Evolutionary conservation across 2,888 invertebrate species (phyloP), one percentile per base, ranked within the genome.

Genomic region (Mayetiola destructor): DNA sequence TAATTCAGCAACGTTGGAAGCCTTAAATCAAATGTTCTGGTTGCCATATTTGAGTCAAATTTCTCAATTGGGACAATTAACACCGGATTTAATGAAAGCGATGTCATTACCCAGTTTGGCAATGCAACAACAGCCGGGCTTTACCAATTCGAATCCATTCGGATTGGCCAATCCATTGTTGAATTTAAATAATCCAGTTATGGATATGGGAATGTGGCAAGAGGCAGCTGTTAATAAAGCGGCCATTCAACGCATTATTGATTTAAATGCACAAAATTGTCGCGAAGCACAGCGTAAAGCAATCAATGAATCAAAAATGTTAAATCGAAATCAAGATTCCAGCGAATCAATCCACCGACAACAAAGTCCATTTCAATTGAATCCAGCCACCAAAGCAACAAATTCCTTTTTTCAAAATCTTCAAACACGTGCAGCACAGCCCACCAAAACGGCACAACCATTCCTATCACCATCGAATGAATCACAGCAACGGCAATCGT

Each of bases 1-100:
- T 42, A 82, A 84, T 64, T 80, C 82, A 0, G 83, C 84, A 1
- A 82, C 81, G 2, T 76, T 81, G 53, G 81, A 82, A 0, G 79
- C 83, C 2, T 74, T 85, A 55, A 82, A 80, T 64, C 84, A 84
- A 66, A 83, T 85, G 81, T 68, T 84, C 61, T 85, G 84, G 85
- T 68, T 85, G 56, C 85, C 85, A 0, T 85, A 85, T 65, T 65
- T 81, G 18, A 55, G 36, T 18, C 54, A 56, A 40, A 27, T 48
- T 8, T 48, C 48, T 27, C 56, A 56, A 55, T 65, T 71, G 37
- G 69, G 69, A 1, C 69, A 71, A 60, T 61, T 71, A 56, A 67
- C 70, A 1, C 68, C 77, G 75, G 69, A 78, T 74, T 55, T 80
- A 74, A 67, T 73, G 63, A 74, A 66, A 69, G 71, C 65, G 61